These are phyloP conservation scores for Schrankia costaestrigalis DNA, from an alignment of 2,888 invertebrate genomes.

Conservation along the genomic window DNA sequence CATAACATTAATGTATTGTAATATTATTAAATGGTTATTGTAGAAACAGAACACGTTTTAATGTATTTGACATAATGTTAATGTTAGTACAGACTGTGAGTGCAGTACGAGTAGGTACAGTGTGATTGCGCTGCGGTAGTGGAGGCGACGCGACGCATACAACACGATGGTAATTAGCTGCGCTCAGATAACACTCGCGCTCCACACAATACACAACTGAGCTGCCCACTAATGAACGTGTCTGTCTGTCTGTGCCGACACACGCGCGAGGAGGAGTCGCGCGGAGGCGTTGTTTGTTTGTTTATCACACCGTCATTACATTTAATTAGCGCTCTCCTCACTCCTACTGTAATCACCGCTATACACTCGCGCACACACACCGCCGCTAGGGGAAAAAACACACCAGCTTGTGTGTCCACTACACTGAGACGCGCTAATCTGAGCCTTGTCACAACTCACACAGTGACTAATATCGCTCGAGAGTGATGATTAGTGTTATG, in stretches of 20 bases:
- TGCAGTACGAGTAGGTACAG: too few species aligned
- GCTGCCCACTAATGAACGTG: too few species aligned
- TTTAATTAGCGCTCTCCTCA: conserved; percentile 49
- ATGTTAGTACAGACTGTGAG: too few species aligned
- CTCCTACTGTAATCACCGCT: conserved; percentile 21
- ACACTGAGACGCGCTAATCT: neutral
- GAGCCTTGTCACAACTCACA: neutral
- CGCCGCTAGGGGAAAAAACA: conserved; percentile 3
- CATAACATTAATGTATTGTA: too few species aligned
- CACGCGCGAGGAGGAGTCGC: too few species aligned
- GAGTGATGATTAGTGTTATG: conserved; percentile 8
- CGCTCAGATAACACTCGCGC: too few species aligned
- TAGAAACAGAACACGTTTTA: too few species aligned
- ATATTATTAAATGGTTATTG: too few species aligned
- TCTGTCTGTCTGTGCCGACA: too few species aligned
- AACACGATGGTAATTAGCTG: too few species aligned
- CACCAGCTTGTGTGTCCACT: neutral
- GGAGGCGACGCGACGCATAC: neutral
- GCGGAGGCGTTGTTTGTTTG: conserved; percentile 41
- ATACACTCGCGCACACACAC: conserved; percentile 11
- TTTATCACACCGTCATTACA: conserved; percentile 53
- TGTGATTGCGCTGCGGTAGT: neutral
- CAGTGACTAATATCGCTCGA: conserved; percentile 3
- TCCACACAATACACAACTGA: too few species aligned
- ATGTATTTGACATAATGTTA: too few species aligned